A percentile compares a stretch with the other conserved stretches of the same genome.
phyloP scores from a whole-genome alignment of 2,797 vertebrate species.

The Pseudomugil gertrudae region DNA sequence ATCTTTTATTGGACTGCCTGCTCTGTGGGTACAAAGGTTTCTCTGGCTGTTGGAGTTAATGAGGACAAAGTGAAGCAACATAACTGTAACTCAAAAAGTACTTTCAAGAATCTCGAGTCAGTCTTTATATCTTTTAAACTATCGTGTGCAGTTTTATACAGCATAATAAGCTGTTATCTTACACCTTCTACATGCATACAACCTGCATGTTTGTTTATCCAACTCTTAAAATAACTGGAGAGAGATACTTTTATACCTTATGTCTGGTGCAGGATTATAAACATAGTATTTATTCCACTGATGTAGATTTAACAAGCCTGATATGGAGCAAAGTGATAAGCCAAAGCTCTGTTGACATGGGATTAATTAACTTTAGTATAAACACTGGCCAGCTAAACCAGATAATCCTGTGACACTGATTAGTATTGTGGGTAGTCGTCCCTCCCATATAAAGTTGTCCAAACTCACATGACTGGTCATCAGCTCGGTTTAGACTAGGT shows the following conservation, averaged over 20 bases:
- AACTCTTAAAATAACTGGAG: too few species aligned
- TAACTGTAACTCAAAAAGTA: not conserved
- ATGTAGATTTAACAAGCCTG: not conserved
- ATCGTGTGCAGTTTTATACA: too few species aligned
- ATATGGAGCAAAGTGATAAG: not conserved
- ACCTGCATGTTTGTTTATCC: not conserved
- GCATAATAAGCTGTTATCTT: too few species aligned
- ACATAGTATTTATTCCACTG: not conserved
- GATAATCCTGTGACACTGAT: constrained; percentile 63
- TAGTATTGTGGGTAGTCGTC: constrained; percentile 33
- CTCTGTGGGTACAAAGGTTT: not conserved
- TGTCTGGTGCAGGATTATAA: not conserved
- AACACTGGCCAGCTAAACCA: constrained; percentile 33
- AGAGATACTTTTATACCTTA: not conserved
- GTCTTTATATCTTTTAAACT: not conserved
- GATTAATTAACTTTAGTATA: constrained; percentile 1
- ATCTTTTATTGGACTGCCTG: not conserved
- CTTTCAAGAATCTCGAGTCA: constrained; percentile 3
- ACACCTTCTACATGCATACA: too few species aligned
- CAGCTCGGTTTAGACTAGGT: constrained; percentile 69
- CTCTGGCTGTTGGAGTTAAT: not conserved
- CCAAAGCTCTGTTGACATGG: constrained; percentile 3
- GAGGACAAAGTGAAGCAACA: not conserved
- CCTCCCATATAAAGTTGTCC: constrained; percentile 24
- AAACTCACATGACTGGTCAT: constrained; percentile 66